Evolutionary conservation across 2,888 invertebrate species (phyloP), one percentile per base, ranked within the genome.

Genomic region (Coelinius sp.): DNA sequence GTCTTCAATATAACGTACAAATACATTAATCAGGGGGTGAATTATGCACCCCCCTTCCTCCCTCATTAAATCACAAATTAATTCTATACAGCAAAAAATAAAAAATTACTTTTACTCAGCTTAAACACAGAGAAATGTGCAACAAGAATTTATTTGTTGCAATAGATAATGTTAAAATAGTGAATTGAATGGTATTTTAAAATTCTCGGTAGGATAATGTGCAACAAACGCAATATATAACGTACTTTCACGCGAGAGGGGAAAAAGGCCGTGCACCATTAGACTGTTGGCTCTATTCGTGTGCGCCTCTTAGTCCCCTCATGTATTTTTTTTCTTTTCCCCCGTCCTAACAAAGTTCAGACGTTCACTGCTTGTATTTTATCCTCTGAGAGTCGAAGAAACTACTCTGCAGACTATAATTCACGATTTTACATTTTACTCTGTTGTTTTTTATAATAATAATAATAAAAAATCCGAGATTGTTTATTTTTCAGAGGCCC

Each of bases 321-420:
- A 59, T 59, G 25, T 25, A 10, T 49, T 49, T 20, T 49, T 49
- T 10, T 22, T 10, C 62, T 20, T 25, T 62, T 59, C 38, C 62
- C 6, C 38, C n/a, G 65, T 46, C 20, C 76, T 76, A 82, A 81
- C 81, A 81, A 83, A 84, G 84, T 84, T 84, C 83, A 84, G 79
- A 80, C 84, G 82, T 84, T 83, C 84, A 84, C 83, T 81, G 77
- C 17, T 31, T 17, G 14, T 31, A 35, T 17, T 59, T 35, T 27
- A 17, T 52, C 2, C 10, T 24, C 14, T 31, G 56, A 63, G 67
- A 70, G 74, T 72, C 71, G 65, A 67, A 71, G 44, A 65, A 69
- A 25, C 64, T 68, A 41, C 62, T 41, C 27, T 64, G 24, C 27
- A 53, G 68, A 66, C 52, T n/a, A n/a, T n/a, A 56, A 73, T 68